These are phyloP conservation scores for Marcusenius ussheri DNA, from an alignment of 2,113 vertebrate genomes.

Conservation along the genomic window DNA sequence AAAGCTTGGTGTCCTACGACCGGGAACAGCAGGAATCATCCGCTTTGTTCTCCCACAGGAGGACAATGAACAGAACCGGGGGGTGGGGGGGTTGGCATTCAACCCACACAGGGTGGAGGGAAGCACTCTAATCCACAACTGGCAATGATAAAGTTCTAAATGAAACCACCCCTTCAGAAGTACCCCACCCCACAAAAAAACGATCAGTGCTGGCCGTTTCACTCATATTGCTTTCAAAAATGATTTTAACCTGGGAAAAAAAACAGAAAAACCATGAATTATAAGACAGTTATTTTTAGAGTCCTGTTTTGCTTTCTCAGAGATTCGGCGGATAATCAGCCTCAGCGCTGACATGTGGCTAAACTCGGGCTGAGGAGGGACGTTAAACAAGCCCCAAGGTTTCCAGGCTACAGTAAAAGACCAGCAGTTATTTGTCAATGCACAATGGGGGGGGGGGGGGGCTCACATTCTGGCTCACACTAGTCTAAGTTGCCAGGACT, in stretches of 20 bases:
- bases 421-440: neutral
- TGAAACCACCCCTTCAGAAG: neutral
- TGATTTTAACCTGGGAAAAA: neutral
- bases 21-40: neutral
- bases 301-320: neutral
- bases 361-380: neutral
- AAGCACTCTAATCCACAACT: neutral
- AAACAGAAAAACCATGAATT: neutral
- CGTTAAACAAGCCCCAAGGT: neutral
- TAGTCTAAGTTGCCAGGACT: neutral
- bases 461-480: neutral
- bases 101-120: neutral
- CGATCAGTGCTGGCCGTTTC: neutral
- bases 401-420: slow-evolving; percentile 7
- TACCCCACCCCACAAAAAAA: neutral
- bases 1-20: neutral
- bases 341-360: neutral
- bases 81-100: neutral
- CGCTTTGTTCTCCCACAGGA: neutral
- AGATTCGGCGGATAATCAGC: neutral
- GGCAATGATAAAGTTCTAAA: neutral
- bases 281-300: neutral
- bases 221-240: neutral
- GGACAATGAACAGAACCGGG: neutral
- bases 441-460: neutral